Evolutionary conservation across 2,113 vertebrate species (phyloP).

Genomic region (Sakesphorus luctuosus): DNA sequence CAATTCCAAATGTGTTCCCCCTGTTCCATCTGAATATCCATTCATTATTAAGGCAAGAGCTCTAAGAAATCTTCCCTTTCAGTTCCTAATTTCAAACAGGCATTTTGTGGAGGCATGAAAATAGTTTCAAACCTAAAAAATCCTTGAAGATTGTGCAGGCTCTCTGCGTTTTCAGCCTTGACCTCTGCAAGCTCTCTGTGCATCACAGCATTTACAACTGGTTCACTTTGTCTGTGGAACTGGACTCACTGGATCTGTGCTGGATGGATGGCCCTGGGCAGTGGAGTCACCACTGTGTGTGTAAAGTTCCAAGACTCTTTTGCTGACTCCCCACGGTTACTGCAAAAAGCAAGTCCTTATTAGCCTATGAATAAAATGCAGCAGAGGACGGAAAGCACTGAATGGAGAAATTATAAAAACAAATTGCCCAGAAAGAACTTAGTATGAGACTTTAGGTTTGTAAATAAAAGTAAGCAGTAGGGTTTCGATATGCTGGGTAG

Average conservation of each 20-base stretch:
- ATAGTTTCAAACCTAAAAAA: neutral
- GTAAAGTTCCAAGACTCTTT: neutral
- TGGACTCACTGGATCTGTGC: neutral
- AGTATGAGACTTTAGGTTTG: constrained; percentile 1
- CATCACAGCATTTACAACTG: fast-evolving
- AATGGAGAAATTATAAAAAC: constrained; percentile 12
- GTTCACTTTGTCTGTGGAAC: fast-evolving
- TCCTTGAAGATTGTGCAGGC: neutral
- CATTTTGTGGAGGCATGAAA: neutral
- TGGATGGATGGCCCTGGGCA: neutral
- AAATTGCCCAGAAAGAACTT: constrained; percentile 23
- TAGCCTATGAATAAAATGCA: constrained; percentile 4
- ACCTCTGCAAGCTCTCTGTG: neutral
- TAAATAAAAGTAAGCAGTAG: constrained; percentile 3
- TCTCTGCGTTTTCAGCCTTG: neutral
- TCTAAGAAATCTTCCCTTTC: neutral
- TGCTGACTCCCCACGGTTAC: neutral
- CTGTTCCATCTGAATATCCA: neutral
- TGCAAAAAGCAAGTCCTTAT: neutral
- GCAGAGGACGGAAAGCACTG: neutral
- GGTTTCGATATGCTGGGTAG: neutral
- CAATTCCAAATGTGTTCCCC: neutral
- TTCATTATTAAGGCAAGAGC: neutral
- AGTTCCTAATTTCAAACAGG: neutral
- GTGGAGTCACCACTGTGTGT: fast-evolving